Conservation (phyloP, 1,140 invertebrate genomes). For the Leptonema lineaticorne region DNA sequence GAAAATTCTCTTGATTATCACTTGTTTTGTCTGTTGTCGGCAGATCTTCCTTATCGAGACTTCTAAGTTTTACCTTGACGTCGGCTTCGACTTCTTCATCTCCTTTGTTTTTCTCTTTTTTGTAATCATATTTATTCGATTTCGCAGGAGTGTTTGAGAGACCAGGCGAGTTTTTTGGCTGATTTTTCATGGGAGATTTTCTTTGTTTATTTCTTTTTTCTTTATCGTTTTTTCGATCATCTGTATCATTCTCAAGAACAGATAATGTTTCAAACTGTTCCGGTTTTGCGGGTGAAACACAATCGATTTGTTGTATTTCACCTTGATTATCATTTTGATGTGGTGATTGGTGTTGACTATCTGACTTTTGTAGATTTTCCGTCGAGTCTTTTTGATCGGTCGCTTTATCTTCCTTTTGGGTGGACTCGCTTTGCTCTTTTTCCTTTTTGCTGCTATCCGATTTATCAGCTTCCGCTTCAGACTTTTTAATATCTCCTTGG, state of each 20-base stretch:
- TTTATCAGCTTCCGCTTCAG: conserved; percentile 3
- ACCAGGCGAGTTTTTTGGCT: conserved; percentile 58
- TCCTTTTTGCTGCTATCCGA: neutral
- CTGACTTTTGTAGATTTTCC: conserved; percentile 9
- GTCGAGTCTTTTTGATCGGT: neutral
- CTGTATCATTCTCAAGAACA: conserved; percentile 10
- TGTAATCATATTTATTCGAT: conserved; percentile 57
- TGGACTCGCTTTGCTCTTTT: neutral
- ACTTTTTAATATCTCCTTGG: neutral
- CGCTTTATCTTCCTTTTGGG: neutral
- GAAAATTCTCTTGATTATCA: neutral
- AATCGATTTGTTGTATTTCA: too few relatives aligned
- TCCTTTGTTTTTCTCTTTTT: conserved; percentile 55
- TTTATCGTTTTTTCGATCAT: neutral
- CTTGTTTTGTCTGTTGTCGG: conserved; percentile 4
- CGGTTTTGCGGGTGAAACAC: neutral
- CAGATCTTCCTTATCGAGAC: conserved; percentile 45
- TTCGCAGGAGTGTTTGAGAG: conserved; percentile 55
- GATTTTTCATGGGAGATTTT: conserved; percentile 33
- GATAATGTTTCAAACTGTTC: conserved; percentile 33
- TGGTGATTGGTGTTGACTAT: too few relatives aligned
- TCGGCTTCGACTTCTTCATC: conserved; percentile 43
- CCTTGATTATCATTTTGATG: too few relatives aligned
- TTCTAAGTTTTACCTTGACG: conserved; percentile 53
- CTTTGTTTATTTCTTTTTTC: conserved; percentile 18